These are phyloP conservation scores for Drosophila nannoptera DNA, from an alignment of 1,140 invertebrate genomes.

Conservation along the genomic window DNA sequence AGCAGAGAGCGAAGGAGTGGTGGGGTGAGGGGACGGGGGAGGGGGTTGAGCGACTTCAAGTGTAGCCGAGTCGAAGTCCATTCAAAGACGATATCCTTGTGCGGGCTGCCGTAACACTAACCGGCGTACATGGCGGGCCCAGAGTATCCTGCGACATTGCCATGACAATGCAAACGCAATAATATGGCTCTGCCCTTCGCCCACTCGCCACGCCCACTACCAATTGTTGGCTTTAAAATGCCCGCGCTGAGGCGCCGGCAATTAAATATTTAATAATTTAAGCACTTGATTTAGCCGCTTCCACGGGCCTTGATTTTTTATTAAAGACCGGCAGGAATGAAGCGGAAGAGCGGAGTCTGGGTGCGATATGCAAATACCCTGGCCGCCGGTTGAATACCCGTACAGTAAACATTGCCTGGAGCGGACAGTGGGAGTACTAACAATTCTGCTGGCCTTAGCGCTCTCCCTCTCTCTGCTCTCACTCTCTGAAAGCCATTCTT, in stretches of 20 bases:
- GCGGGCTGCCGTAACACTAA: constrained; percentile 6
- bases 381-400: no score
- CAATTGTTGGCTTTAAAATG: constrained; percentile 15
- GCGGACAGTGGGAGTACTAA: no score
- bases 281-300: background rate
- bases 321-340: background rate
- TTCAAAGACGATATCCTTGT: constrained; percentile 51
- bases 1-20: background rate
- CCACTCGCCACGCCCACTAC: background rate
- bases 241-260: background rate
- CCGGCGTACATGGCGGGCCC: constrained; percentile 1
- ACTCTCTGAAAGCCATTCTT: no score
- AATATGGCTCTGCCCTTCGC: background rate
- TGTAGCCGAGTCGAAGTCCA: constrained; percentile 20
- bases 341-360: background rate
- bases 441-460: no score
- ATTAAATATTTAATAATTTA: constrained; percentile 1
- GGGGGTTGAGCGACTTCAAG: background rate
- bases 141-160: constrained; percentile 26
- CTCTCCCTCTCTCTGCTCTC: no score
- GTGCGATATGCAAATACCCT: no score
- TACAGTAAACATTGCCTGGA: no score
- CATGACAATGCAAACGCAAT: constrained; percentile 30
- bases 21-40: background rate
- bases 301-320: no score